A percentile compares a stretch with the other conserved stretches of the same genome.
These are phyloP conservation scores for Drosophila maculinotata DNA, from an alignment of 2,888 invertebrate species.

Conservation along the genomic window DNA sequence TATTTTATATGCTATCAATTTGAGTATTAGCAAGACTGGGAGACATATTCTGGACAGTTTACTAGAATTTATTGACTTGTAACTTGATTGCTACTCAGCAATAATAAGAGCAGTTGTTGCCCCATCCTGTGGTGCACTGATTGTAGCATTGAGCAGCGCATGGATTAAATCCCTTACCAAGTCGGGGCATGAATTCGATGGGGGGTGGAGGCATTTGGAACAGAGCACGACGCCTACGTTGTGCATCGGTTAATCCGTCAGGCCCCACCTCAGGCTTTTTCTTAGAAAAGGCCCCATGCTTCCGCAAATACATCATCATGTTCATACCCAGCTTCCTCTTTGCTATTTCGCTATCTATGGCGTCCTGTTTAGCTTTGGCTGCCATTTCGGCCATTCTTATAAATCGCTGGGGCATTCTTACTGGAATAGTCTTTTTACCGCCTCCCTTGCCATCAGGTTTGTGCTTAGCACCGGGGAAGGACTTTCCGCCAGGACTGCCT, in stretches of 20 bases:
- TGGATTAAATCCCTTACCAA: constrained; percentile 53
- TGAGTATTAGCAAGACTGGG: no score
- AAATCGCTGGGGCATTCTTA: constrained; percentile 3
- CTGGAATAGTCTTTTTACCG: background rate
- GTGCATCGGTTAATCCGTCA: constrained; percentile 45
- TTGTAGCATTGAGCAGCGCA: constrained; percentile 14
- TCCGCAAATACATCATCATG: constrained; percentile 8
- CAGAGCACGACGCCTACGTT: constrained; percentile 48
- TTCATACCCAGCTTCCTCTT: background rate
- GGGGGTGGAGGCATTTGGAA: constrained; percentile 49
- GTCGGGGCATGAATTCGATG: constrained; percentile 57
- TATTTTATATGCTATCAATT: no score
- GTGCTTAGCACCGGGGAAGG: background rate
- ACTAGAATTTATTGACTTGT: no score
- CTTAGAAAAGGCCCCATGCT: background rate
- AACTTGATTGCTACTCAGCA: constrained; percentile 5
- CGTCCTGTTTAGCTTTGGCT: background rate
- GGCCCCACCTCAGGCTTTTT: constrained; percentile 20
- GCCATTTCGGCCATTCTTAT: constrained; percentile 1
- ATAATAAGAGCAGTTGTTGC: constrained; percentile 9
- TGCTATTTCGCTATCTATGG: background rate
- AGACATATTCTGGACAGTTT: no score
- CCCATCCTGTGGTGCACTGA: background rate
- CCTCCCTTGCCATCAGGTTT: background rate
- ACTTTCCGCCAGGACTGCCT: background rate